A percentile compares a stretch with the other conserved stretches of the same genome.
These are phyloP conservation scores for Zygothrica quintamaculata DNA, from an alignment of 2,888 invertebrate genomes.

Conservation along the genomic window DNA sequence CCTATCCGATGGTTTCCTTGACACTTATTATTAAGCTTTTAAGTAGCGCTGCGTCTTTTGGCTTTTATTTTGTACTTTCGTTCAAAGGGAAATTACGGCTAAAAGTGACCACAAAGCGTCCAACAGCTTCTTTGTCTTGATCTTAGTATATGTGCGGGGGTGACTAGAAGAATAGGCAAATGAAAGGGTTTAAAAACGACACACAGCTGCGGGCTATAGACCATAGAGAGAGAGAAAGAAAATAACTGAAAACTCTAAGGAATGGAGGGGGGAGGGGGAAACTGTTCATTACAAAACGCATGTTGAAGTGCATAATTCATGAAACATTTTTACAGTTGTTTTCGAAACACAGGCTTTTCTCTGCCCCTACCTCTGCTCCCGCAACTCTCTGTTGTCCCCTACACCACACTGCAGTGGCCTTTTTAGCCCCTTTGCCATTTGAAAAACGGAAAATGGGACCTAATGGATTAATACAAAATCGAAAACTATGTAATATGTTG, in stretches of 20 bases:
- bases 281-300: conserved; percentile 49
- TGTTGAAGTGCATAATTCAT: conserved; percentile 60
- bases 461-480: too few relatives aligned
- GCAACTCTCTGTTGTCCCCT: neutral
- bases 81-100: conserved; percentile 12
- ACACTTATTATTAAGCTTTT: conserved; percentile 57
- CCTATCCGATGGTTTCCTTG: conserved; percentile 19
- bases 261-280: neutral
- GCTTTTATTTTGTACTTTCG: conserved; percentile 23
- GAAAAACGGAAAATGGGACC: too few relatives aligned
- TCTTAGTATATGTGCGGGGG: conserved; percentile 1
- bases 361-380: neutral
- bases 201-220: conserved; percentile 28
- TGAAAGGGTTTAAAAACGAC: neutral
- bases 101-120: conserved; percentile 58
- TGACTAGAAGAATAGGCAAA: neutral
- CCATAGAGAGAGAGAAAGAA: neutral
- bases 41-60: conserved; percentile 29
- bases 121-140: conserved; percentile 20
- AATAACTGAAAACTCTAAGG: neutral
- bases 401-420: neutral
- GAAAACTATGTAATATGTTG: too few relatives aligned
- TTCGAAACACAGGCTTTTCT: neutral
- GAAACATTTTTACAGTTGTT: conserved; percentile 45
- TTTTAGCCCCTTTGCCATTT: too few relatives aligned